Base-by-base conservation (phyloP, 1,140 invertebrate genomes). In the Trachelipus rathkii region DNA sequence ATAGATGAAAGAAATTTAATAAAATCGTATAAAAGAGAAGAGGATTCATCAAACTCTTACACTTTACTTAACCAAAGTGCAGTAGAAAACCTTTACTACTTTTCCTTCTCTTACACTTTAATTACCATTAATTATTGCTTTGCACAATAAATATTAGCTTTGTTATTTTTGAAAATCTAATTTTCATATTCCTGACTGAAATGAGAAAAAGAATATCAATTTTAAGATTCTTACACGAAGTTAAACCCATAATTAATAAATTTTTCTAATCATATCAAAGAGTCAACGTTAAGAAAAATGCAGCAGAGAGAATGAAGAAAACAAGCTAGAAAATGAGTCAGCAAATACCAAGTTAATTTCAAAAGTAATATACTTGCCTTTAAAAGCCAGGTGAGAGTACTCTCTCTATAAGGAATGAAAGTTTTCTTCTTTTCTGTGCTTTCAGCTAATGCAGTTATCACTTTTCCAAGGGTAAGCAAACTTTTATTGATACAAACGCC, bases 401-500 rank as follows among this genome's bases (percentile, higher is more conserved):
- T 83, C 77, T 89, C 88, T 77, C 88, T 83, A 81, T 89, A 89
- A 5, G 88, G 88, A 10, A 88, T 86, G 80, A 89, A 90, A 73
- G 86, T 84, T 46, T 88, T 87, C 79, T 87, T 88, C 60, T 86
- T 85, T 76, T 87, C 87, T 73, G 81, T 84, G 43, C 75, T 78
- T 75, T 91, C 89, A 13, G 89, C 87, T 6, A 91, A 84, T 11
- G 88, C 86, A 2, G 86, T 89, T 81, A 95, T 95, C 3, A 94
- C 92, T 85, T 93, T 94, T 19, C 93, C 92, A 77, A 95, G 84
- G 3, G 92, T 93, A n/a, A 93, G 84, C 66, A 95, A 85, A 0
- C 91, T 92, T 83, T 90, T 90, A 85, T 92, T 92, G 79, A 92
- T 93, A 72, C 88, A 90, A 33, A 93, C 91, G 43, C 92, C 92